Conservation (phyloP, 2,113 vertebrate species). For the Arizona elegans region DNA sequence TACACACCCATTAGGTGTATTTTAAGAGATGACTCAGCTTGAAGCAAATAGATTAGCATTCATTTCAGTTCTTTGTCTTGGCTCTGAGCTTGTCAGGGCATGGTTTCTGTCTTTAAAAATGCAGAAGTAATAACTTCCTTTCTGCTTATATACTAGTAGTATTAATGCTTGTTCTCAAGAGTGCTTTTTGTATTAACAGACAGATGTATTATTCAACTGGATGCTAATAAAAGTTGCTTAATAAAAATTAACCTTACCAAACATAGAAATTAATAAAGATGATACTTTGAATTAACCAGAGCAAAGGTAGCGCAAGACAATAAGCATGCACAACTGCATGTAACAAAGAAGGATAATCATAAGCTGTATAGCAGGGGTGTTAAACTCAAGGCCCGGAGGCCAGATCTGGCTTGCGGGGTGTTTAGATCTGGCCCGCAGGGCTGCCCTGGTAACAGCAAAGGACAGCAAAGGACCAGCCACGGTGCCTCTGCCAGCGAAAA, state of each 20-base stretch:
- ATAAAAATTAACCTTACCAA: not conserved
- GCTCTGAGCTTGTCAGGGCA: constrained; percentile 42
- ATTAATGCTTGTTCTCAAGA: constrained; percentile 20
- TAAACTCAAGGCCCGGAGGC: too few relatives aligned
- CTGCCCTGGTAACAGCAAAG: too few relatives aligned
- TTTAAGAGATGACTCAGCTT: constrained; percentile 41
- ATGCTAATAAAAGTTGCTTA: constrained; percentile 28
- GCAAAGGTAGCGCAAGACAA: not conserved
- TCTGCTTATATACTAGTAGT: constrained; percentile 24
- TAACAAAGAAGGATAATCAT: not conserved
- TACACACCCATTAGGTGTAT: not conserved
- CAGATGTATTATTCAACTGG: not conserved
- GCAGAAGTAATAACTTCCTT: constrained; percentile 64
- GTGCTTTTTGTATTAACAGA: constrained; percentile 21
- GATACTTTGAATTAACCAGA: not conserved
- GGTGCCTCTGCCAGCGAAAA: too few relatives aligned
- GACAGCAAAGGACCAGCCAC: too few relatives aligned
- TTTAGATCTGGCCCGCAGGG: too few relatives aligned
- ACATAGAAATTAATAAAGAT: not conserved
- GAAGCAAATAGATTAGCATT: constrained; percentile 20
- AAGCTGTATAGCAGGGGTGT: not conserved
- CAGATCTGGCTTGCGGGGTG: too few relatives aligned
- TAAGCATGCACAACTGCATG: not conserved
- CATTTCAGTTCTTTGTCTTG: constrained; percentile 1
- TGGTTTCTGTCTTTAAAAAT: constrained; percentile 49